Evolutionary conservation across 2,888 invertebrate genomes (phyloP).

Genomic region (Caenorhabditis doughertyi): DNA sequence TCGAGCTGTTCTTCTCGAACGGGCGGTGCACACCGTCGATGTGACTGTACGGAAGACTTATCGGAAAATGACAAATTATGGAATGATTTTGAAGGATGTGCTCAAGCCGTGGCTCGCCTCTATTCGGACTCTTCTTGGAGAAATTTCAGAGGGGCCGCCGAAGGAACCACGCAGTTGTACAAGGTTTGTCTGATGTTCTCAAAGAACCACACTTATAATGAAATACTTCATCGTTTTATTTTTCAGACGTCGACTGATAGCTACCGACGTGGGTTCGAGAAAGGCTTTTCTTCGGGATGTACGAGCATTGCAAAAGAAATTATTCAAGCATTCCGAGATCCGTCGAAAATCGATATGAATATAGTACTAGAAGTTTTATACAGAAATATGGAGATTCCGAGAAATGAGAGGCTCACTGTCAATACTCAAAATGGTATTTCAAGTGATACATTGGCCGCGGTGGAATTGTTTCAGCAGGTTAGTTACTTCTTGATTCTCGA

Average conservation of each 20-base stretch:
- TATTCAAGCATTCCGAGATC: constrained; percentile 56
- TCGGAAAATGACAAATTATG: constrained; percentile 71
- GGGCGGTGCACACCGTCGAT: constrained; percentile 50
- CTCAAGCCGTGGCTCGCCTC: constrained; percentile 75
- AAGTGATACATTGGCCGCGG: constrained; percentile 66
- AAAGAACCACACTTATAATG: too few species aligned
- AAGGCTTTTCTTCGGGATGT: constrained; percentile 75
- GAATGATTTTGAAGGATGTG: constrained; percentile 73
- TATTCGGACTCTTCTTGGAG: constrained; percentile 76
- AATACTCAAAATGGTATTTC: constrained; percentile 25
- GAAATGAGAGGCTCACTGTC: constrained; percentile 29
- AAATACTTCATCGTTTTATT: too few species aligned
- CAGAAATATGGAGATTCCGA: constrained; percentile 64
- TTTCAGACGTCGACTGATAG: constrained; percentile 71
- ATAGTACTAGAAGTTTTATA: constrained; percentile 66
- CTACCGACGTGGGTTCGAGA: constrained; percentile 74
- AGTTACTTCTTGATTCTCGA: background rate
- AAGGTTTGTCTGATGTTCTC: constrained; percentile 64
- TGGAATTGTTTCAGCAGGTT: constrained; percentile 80
- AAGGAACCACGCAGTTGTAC: constrained; percentile 80
- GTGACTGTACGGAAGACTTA: constrained; percentile 64
- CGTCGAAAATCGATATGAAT: constrained; percentile 64
- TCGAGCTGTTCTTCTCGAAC: constrained; percentile 52
- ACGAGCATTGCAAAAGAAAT: constrained; percentile 77
- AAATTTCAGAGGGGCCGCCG: constrained; percentile 77